Evolutionary conservation across 2,797 vertebrate species (phyloP).

Genomic region (Pogoniulus pusillus): DNA sequence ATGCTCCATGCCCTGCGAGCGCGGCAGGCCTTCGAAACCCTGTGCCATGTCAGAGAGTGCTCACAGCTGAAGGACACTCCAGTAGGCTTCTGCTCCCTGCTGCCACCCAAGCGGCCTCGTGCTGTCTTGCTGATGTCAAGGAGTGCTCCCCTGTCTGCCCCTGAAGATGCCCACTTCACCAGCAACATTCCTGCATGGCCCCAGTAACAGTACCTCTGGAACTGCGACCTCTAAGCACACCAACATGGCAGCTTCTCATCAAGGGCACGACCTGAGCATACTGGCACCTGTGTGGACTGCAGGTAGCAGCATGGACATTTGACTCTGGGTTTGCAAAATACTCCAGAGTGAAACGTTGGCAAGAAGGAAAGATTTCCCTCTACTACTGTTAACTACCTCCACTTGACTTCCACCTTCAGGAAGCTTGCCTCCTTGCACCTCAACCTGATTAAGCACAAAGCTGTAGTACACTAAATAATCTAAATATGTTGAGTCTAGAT

Average conservation of each 20-base stretch:
- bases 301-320: neutral
- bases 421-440: neutral
- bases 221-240: neutral
- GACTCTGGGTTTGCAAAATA: neutral
- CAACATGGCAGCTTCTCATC: no score
- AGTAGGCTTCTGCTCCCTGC: accelerated
- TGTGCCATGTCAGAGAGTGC: neutral
- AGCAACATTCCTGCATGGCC: neutral
- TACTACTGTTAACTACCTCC: neutral
- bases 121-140: neutral
- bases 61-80: neutral
- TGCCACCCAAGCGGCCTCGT: neutral
- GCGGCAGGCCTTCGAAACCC: neutral
- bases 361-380: neutral
- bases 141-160: neutral
- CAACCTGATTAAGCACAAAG: neutral
- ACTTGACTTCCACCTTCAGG: neutral
- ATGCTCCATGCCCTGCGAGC: neutral
- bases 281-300: neutral
- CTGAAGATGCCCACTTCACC: neutral
- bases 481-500: neutral
- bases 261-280: neutral
- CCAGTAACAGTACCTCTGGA: neutral
- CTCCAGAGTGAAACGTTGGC: neutral
- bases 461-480: neutral